phyloP scores from a whole-genome alignment of 2,113 vertebrate genomes.

The Phylloscopus whistleri region DNA sequence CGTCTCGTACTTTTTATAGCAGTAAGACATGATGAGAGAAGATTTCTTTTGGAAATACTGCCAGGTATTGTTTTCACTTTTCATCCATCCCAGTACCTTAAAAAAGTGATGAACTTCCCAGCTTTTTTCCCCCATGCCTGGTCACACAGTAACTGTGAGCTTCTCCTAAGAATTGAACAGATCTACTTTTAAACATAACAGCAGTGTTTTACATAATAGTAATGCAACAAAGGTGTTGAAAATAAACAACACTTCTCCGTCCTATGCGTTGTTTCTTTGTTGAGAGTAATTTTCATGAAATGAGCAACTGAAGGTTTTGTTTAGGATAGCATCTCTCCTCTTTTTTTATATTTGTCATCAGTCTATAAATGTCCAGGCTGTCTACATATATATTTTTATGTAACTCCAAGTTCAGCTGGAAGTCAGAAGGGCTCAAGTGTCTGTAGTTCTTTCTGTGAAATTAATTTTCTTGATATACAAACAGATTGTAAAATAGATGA shows the following conservation, averaged over 20 bases:
- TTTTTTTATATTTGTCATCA: background rate
- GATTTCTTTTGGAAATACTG: background rate
- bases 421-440: background rate
- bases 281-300: background rate
- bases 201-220: background rate
- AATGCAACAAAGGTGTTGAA: background rate
- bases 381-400: background rate
- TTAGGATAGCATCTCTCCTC: background rate
- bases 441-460: background rate
- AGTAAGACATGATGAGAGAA: background rate
- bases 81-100: background rate
- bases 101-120: background rate
- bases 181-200: background rate
- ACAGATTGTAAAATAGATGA: background rate
- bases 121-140: background rate
- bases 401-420: background rate
- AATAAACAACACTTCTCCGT: background rate
- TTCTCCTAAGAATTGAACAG: background rate
- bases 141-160: background rate
- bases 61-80: background rate
- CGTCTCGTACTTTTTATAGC: background rate
- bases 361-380: background rate
- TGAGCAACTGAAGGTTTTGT: background rate
- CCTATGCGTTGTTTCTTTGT: background rate
- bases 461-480: background rate